Percentiles rank a stretch among this genome's conserved stretches.
phyloP scores from a whole-genome alignment of 2,888 invertebrate genomes.

The Ryuthela nishihirai region DNA sequence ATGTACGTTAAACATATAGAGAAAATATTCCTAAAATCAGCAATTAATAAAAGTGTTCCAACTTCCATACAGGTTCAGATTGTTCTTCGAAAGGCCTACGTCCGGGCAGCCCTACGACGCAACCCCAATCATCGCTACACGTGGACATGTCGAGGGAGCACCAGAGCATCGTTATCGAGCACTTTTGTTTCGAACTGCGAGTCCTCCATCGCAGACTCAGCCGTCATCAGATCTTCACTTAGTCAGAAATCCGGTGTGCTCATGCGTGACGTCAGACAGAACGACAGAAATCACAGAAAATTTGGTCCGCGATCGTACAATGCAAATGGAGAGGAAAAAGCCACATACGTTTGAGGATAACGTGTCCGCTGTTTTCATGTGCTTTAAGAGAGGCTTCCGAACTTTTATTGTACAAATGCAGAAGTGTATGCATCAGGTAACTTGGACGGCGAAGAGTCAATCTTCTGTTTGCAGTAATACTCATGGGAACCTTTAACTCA shows the following conservation, averaged over 20 bases:
- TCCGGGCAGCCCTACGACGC: constrained; percentile 40
- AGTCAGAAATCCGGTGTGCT: no score
- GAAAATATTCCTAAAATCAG: not conserved
- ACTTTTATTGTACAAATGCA: no score
- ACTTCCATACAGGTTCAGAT: constrained; percentile 34
- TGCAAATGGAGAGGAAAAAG: no score
- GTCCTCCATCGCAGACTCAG: constrained; percentile 8
- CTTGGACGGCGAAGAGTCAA: no score
- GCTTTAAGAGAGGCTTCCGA: no score
- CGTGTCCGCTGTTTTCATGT: no score
- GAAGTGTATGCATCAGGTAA: no score
- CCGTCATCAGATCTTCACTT: constrained; percentile 2
- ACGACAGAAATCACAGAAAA: constrained; percentile 4
- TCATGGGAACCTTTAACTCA: no score
- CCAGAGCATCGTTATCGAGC: constrained; percentile 26
- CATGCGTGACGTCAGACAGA: constrained; percentile 2
- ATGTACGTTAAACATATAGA: not conserved
- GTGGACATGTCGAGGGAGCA: constrained; percentile 30
- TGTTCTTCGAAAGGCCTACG: constrained; percentile 40
- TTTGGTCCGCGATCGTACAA: no score
- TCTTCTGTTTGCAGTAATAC: no score
- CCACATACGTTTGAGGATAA: no score
- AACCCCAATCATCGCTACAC: constrained; percentile 41
- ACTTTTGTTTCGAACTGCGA: constrained; percentile 38
- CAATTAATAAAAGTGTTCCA: not conserved